Conservation (phyloP, 2,113 vertebrate genomes). For the Benitochromis conjunctus region DNA sequence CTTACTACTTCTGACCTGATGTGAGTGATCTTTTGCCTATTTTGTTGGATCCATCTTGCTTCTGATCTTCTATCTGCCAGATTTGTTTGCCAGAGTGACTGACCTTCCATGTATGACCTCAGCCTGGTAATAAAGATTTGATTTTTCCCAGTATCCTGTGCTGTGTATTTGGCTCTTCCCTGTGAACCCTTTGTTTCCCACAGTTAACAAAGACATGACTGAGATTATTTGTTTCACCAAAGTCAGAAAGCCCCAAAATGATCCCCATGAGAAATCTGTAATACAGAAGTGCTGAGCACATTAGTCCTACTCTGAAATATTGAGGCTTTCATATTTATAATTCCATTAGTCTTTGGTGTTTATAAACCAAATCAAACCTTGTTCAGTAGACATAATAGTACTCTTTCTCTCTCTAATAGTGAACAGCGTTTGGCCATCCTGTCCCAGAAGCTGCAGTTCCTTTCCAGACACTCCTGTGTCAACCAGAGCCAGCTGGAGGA, state of each 20-base stretch:
- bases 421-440: slow-evolving; percentile 87
- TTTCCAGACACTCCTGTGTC: slow-evolving; percentile 86
- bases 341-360: neutral
- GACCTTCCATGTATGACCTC: neutral
- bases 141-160: neutral
- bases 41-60: neutral
- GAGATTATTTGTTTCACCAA: neutral
- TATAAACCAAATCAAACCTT: neutral
- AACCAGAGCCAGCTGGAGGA: slow-evolving; percentile 90
- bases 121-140: neutral
- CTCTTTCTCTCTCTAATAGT: slow-evolving; percentile 9
- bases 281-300: neutral
- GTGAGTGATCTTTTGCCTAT: neutral
- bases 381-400: neutral
- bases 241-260: neutral
- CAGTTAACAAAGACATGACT: neutral
- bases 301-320: neutral
- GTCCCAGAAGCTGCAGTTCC: slow-evolving; percentile 89
- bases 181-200: neutral
- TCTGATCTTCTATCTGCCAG: neutral
- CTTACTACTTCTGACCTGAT: neutral
- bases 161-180: neutral
- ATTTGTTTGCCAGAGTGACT: neutral
- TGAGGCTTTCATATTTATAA: neutral
- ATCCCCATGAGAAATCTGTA: neutral